Evolutionary conservation across 2,113 vertebrate species (phyloP).

Genomic region (Smithornis capensis): DNA sequence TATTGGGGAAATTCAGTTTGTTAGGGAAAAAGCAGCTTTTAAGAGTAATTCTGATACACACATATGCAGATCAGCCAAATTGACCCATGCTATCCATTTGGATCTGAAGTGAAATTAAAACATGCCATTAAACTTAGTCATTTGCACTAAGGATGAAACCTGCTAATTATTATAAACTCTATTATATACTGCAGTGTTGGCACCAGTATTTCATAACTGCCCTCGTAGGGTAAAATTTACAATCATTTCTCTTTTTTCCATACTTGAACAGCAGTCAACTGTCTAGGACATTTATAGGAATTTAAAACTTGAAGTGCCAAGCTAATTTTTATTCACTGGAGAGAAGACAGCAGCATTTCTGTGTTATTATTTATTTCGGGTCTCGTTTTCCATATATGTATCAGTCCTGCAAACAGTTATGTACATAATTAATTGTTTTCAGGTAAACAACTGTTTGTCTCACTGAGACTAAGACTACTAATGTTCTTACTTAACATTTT

Average conservation of each 20-base stretch:
- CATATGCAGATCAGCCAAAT: not conserved
- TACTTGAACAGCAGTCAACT: not conserved
- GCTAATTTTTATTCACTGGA: not conserved
- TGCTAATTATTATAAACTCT: constrained; percentile 19
- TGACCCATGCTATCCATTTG: constrained; percentile 8
- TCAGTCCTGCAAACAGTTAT: not conserved
- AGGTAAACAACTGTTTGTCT: not conserved
- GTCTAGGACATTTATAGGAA: not conserved
- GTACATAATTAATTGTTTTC: not conserved
- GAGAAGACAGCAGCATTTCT: not conserved
- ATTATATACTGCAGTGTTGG: not conserved
- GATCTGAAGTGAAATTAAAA: constrained; percentile 30
- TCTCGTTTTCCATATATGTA: not conserved
- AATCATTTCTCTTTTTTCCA: not conserved
- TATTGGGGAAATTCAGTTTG: not conserved
- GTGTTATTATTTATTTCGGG: not conserved
- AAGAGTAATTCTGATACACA: not conserved
- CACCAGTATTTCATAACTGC: not conserved
- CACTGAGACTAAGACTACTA: not conserved
- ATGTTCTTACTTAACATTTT: not conserved
- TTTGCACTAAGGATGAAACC: constrained; percentile 3
- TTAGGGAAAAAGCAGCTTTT: not conserved
- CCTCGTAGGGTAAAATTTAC: not conserved
- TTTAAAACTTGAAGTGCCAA: not conserved
- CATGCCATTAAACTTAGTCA: constrained; percentile 23